phyloP scores from a whole-genome alignment of 1,140 invertebrate species.

The Leptopilina boulardi region DNA sequence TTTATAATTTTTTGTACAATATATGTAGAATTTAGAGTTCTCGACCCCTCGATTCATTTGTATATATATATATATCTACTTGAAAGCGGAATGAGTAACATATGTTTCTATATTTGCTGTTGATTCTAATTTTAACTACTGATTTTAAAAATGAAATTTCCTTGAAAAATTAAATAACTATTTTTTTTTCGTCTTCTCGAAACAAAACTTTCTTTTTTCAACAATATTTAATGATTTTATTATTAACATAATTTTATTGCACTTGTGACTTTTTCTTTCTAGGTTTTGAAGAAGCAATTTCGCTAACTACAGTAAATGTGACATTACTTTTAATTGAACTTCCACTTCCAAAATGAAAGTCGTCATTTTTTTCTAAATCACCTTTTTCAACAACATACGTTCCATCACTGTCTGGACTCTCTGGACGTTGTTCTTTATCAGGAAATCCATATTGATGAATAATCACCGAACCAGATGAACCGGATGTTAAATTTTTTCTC shows the following conservation, averaged over 20 bases:
- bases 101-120: no score
- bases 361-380: conserved; percentile 49
- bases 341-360: conserved; percentile 45
- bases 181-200: no score
- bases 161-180: no score
- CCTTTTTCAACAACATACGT: conserved; percentile 65
- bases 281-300: conserved; percentile 60
- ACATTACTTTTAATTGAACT: conserved; percentile 63
- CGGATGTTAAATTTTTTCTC: conserved; percentile 27
- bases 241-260: conserved; percentile 36
- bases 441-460: conserved; percentile 5
- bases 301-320: conserved; percentile 68
- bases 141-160: no score
- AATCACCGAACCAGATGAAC: conserved; percentile 34
- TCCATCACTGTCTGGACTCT: conserved; percentile 58
- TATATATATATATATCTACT: no score
- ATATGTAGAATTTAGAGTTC: no score
- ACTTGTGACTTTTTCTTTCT: conserved; percentile 48
- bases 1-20: no score
- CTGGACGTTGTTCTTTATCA: conserved; percentile 40
- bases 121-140: no score
- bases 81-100: no score
- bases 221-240: no score
- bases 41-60: no score
- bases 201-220: background rate